phyloP scores from a whole-genome alignment of 2,888 invertebrate species.

The Drosophila greeni region DNA sequence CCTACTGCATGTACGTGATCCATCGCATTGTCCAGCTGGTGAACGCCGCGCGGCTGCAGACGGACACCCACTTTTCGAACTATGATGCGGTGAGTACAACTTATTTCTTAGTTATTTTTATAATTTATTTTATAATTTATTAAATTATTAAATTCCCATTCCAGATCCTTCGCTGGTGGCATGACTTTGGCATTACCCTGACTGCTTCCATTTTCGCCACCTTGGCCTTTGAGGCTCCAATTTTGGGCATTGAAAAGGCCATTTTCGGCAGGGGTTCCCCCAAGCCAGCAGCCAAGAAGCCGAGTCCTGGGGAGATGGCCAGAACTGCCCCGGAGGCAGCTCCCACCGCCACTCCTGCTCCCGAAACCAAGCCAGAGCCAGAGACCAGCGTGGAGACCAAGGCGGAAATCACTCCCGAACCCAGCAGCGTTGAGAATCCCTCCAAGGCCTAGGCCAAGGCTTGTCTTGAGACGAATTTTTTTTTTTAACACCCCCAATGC shows the following conservation, averaged over 20 bases:
- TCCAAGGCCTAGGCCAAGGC: conserved; percentile 57
- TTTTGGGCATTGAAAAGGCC: conserved; percentile 79
- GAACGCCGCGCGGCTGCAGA: conserved; percentile 72
- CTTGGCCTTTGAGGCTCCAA: conserved; percentile 80
- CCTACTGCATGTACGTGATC: conserved; percentile 77
- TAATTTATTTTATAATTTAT: not conserved
- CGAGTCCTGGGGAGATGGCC: conserved; percentile 32
- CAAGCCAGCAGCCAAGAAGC: conserved; percentile 56
- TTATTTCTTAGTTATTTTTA: not conserved
- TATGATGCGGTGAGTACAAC: conserved; percentile 75
- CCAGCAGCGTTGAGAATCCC: conserved; percentile 41
- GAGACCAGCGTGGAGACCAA: not conserved
- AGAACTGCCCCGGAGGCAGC: conserved; percentile 26
- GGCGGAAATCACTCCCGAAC: conserved; percentile 34
- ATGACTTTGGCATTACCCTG: conserved; percentile 78
- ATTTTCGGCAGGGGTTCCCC: conserved; percentile 62
- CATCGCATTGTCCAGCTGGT: conserved; percentile 77
- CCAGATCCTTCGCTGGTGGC: conserved; percentile 79
- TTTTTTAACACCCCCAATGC: conserved; percentile 11
- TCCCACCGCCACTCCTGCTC: conserved; percentile 9
- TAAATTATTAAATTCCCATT: not conserved
- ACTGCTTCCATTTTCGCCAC: conserved; percentile 78
- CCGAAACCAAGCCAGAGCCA: conserved; percentile 6
- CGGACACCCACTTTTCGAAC: conserved; percentile 75
- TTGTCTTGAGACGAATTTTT: conserved; percentile 12